A percentile compares a stretch with the other conserved stretches of the same genome.
These are phyloP conservation scores for Melanerpes formicivorus DNA, from an alignment of 2,113 vertebrate species.

Conservation along the genomic window DNA sequence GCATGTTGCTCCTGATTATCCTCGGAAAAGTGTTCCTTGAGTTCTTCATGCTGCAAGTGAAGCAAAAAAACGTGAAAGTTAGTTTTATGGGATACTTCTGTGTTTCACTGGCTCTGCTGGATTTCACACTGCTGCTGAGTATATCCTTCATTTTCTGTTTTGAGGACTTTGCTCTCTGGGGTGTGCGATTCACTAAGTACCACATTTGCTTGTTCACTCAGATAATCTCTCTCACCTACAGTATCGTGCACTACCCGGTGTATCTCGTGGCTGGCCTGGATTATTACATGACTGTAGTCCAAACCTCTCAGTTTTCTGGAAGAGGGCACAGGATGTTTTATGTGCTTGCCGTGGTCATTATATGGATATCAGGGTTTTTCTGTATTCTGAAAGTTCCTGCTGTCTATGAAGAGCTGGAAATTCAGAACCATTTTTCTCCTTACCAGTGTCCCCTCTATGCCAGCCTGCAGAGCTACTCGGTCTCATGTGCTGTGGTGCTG, in stretches of 20 bases:
- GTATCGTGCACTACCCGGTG: conserved; percentile 78
- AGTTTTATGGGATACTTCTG: conserved; percentile 84
- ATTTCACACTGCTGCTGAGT: conserved; percentile 71
- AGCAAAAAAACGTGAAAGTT: conserved; percentile 40
- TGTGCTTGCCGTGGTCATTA: conserved; percentile 11
- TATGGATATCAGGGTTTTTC: conserved; percentile 73
- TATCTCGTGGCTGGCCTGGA: conserved; percentile 75
- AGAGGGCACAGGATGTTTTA: conserved; percentile 57
- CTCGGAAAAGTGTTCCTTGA: conserved; percentile 81
- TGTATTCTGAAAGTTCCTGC: conserved; percentile 69
- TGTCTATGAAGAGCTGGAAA: conserved; percentile 39
- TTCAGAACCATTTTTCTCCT: neutral
- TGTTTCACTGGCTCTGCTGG: conserved; percentile 78
- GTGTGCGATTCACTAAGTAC: conserved; percentile 77
- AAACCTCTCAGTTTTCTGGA: neutral
- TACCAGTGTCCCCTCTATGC: conserved; percentile 71
- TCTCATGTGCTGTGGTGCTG: conserved; percentile 70
- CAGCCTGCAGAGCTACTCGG: conserved; percentile 73
- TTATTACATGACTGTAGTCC: conserved; percentile 70
- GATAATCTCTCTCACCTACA: conserved; percentile 73
- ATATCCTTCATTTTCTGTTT: conserved; percentile 71
- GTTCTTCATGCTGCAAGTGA: conserved; percentile 75
- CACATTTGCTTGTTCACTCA: conserved; percentile 86
- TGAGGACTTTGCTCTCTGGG: conserved; percentile 71
- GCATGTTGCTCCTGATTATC: conserved; percentile 75